These are phyloP conservation scores for Chaetodon trifasciatus DNA, from an alignment of 2,797 vertebrate species.

Conservation along the genomic window DNA sequence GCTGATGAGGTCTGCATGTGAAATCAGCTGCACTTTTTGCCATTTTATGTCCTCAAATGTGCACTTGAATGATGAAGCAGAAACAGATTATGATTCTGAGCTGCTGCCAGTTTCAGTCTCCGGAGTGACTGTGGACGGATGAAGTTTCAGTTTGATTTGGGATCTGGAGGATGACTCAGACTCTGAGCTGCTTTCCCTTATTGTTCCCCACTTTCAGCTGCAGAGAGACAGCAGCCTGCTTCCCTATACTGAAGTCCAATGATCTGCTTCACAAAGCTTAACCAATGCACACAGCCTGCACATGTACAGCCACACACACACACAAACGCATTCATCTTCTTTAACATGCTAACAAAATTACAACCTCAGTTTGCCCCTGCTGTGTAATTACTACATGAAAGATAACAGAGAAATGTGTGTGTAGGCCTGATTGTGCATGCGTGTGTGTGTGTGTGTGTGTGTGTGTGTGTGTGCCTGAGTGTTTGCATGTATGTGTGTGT, in stretches of 20 bases:
- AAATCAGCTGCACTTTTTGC: constrained; percentile 8
- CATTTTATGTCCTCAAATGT: constrained; percentile 30
- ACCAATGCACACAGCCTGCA: constrained; percentile 7
- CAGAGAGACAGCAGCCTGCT: constrained; percentile 35
- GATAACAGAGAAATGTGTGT: constrained; percentile 46
- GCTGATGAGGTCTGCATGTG: constrained; percentile 20
- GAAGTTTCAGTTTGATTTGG: constrained; percentile 47
- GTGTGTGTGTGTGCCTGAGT: constrained; percentile 32
- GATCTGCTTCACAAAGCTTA: constrained; percentile 37
- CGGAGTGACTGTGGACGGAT: constrained; percentile 17
- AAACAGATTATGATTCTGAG: constrained; percentile 38
- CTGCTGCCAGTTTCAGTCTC: constrained; percentile 46
- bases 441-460: constrained; percentile 30
- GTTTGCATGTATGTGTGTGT: constrained; percentile 21
- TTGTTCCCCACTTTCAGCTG: constrained; percentile 32
- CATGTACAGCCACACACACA: constrained; percentile 4
- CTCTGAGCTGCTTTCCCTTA: constrained; percentile 22
- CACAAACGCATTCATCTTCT: constrained; percentile 38
- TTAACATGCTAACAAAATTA: constrained; percentile 64
- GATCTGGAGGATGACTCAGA: constrained; percentile 53
- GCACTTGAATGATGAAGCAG: constrained; percentile 27
- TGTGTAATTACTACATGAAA: constrained; percentile 65
- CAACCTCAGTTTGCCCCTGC: constrained; percentile 55
- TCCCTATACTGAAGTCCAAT: constrained; percentile 27
- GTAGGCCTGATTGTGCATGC: constrained; percentile 35